Base-by-base conservation (phyloP, 2,797 vertebrate species). In the Pelochelys cantorii region DNA sequence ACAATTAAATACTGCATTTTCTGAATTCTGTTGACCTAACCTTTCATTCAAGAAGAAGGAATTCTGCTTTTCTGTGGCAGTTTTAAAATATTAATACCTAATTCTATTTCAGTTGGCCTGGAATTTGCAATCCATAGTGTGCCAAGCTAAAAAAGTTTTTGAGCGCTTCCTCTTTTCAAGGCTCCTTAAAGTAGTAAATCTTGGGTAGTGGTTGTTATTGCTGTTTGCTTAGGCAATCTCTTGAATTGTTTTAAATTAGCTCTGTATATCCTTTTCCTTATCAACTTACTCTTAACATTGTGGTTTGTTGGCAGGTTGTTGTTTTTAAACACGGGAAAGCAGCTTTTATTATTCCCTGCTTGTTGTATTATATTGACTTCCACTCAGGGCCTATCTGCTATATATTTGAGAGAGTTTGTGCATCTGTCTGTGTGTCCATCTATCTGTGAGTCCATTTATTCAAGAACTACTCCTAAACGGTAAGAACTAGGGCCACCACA, bases 321-420 rank as follows among this genome's bases (percentile, higher is more conserved):
- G 42, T 34, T 22, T 84, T 89, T 90, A 68, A 68, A 93, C 62
- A 79, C 59, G 37, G 53, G 53, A 15, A 54, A 54, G 13, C 53
- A 54, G 14, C 3, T 93, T 92, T 78, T 90, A 56, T 90, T 88
- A 42, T 86, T 94, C 84, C 94, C 4, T 57, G 59, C 11, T 77
- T 92, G 93, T 94, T 93, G 75, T 88, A 83, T 37, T 79, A 83
- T 84, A 95, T 92, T 92, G 88, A 93, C 78, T 91, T 91, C 80
- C 62, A 88, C 71, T 79, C 74, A 14, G 37, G 54, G 53, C 53
- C 53, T 54, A 48, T 48, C 42, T 48, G 42, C 42, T 48, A 7
- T 48, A 48, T 48, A 48, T 48, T 48, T 48, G 42, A 48, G 42
- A 48, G 42, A 48, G 42, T 48, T 48, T 48, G 42, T 48, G 42